phyloP scores from a whole-genome alignment of 2,797 vertebrate genomes.

The Pangasius krempfi region DNA sequence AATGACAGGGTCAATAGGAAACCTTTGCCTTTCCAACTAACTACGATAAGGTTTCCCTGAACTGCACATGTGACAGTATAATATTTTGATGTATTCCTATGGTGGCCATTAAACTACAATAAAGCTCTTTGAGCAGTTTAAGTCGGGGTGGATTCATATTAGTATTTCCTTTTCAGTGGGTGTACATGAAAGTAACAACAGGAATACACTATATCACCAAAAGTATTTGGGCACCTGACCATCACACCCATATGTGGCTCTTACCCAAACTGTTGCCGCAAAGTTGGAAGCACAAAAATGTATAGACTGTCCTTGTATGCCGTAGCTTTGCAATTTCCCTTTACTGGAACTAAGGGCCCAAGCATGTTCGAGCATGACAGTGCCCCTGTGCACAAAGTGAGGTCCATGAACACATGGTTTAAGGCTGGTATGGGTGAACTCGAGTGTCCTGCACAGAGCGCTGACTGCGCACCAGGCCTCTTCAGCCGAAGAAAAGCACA shows the following conservation, averaged over 20 bases:
- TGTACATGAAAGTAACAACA: neutral
- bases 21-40: neutral
- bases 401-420: neutral
- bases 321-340: too few relatives aligned
- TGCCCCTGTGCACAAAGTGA: neutral
- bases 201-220: neutral
- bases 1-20: conserved; percentile 3
- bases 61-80: neutral
- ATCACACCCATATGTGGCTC: neutral
- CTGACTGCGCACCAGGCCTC: neutral
- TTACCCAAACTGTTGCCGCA: neutral
- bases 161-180: neutral
- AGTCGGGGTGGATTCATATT: neutral
- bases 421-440: neutral
- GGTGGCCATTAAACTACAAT: neutral
- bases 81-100: neutral
- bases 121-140: neutral
- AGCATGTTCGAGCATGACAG: neutral
- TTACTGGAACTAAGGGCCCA: neutral
- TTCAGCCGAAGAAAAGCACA: neutral
- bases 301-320: neutral
- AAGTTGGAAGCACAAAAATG: neutral
- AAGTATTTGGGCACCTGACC: neutral
- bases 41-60: neutral
- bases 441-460: neutral